Conservation (phyloP, 2,888 invertebrate genomes). For the Laspeyria flexula region DNA sequence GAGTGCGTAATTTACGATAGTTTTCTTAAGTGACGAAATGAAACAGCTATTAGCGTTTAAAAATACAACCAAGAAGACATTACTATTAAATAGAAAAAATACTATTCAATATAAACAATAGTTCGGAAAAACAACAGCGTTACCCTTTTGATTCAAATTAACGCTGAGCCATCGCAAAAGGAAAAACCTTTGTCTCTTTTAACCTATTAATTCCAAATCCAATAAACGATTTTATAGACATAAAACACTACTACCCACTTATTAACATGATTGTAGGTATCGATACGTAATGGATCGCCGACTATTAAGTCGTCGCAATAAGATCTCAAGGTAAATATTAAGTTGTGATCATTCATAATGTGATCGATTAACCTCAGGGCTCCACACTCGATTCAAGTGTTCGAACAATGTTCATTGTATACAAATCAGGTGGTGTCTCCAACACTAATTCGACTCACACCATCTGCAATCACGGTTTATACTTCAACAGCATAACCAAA, state of each 20-base stretch:
- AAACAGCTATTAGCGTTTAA: slow-evolving; percentile 31
- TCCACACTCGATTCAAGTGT: slow-evolving; percentile 45
- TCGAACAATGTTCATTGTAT: slow-evolving; percentile 83
- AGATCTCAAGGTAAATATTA: slow-evolving; percentile 54
- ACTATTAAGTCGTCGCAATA: slow-evolving; percentile 32
- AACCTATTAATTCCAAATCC: too few species aligned
- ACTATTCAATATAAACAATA: background rate
- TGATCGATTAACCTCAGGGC: slow-evolving; percentile 60
- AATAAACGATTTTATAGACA: too few species aligned
- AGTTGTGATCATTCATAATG: slow-evolving; percentile 47
- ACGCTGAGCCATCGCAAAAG: too few species aligned
- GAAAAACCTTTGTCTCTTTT: too few species aligned
- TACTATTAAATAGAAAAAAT: slow-evolving; percentile 19
- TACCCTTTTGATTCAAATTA: too few species aligned
- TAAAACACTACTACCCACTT: too few species aligned
- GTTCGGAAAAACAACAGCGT: too few species aligned
- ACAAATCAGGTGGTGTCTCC: slow-evolving; percentile 74
- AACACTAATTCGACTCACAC: slow-evolving; percentile 61
- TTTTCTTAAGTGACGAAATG: slow-evolving; percentile 38
- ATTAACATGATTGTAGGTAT: too few species aligned
- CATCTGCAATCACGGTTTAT: slow-evolving; percentile 42
- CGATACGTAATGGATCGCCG: slow-evolving; percentile 16
- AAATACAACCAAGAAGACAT: slow-evolving; percentile 39
- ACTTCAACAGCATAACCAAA: slow-evolving; percentile 44
- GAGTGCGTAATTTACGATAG: slow-evolving; percentile 42